These are phyloP conservation scores for Charanyca ferruginea DNA, from an alignment of 2,888 invertebrate species.

Conservation along the genomic window DNA sequence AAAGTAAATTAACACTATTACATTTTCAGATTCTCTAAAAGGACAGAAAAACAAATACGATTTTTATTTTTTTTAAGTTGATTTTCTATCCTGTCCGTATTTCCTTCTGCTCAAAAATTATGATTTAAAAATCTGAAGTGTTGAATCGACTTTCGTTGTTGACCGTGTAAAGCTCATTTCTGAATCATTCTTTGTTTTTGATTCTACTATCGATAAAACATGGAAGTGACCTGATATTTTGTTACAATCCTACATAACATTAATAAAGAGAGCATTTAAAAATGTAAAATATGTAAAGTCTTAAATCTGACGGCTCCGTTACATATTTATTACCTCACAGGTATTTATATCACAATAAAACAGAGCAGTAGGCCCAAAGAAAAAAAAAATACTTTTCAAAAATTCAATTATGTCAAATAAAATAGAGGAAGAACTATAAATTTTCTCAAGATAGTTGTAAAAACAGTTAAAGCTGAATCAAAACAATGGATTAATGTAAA, in stretches of 20 bases:
- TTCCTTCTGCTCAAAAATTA: too few species aligned
- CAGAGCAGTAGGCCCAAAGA: slow-evolving; percentile 24
- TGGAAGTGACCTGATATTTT: not conserved
- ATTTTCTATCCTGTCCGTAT: too few species aligned
- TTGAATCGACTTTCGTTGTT: too few species aligned
- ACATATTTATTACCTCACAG: slow-evolving; percentile 53
- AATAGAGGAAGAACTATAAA: slow-evolving; percentile 41
- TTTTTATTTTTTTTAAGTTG: too few species aligned
- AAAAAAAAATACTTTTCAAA: slow-evolving; percentile 25
- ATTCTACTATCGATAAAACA: not conserved
- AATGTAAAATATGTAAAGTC: slow-evolving; percentile 29
- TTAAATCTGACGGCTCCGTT: slow-evolving; percentile 26
- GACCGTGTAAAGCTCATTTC: too few species aligned
- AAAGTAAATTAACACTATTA: too few species aligned
- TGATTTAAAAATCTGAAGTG: too few species aligned
- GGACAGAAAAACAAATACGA: too few species aligned
- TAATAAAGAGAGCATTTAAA: slow-evolving; percentile 21
- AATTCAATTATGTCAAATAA: slow-evolving; percentile 37
- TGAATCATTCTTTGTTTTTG: not conserved
- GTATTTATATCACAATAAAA: slow-evolving; percentile 58
- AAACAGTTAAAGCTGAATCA: slow-evolving; percentile 45
- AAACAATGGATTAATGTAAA: slow-evolving; percentile 58
- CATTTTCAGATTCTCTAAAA: too few species aligned
- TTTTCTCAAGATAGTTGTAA: slow-evolving; percentile 35
- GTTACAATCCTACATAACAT: slow-evolving; percentile 18